Conservation (phyloP, 2,113 vertebrate genomes). For the Camelus dromedarius region DNA sequence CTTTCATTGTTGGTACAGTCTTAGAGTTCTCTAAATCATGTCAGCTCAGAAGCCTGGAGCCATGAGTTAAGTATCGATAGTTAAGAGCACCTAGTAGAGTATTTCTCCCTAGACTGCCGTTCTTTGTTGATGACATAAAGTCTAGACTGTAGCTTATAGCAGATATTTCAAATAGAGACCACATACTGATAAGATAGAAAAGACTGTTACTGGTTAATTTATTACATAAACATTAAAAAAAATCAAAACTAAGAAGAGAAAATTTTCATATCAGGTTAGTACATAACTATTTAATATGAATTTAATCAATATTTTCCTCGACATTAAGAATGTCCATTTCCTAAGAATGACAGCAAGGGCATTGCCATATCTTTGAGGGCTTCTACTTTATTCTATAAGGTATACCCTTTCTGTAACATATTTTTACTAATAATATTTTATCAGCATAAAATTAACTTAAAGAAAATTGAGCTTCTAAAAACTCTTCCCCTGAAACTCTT, state of each 20-base stretch:
- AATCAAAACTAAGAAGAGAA: not conserved
- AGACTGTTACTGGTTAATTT: not conserved
- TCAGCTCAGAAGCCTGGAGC: not conserved
- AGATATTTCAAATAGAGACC: not conserved
- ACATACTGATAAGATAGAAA: not conserved
- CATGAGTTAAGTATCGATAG: not conserved
- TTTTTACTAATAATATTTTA: not conserved
- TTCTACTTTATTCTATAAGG: not conserved
- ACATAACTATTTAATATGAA: not conserved
- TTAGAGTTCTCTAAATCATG: not conserved
- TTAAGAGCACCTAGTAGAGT: not conserved
- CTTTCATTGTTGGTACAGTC: not conserved
- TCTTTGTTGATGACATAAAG: not conserved
- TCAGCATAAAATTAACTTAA: not conserved
- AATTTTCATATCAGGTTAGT: not conserved
- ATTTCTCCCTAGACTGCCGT: not conserved
- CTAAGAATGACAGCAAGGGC: not conserved
- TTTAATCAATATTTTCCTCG: not conserved
- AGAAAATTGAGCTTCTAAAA: not conserved
- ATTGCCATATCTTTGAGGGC: not conserved
- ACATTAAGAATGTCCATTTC: not conserved
- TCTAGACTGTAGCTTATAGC: not conserved
- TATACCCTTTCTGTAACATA: not conserved
- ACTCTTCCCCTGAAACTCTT: not conserved
- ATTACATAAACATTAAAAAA: not conserved